Evolutionary conservation across 2,888 invertebrate species (phyloP).

Genomic region (Mesoligia furuncula): DNA sequence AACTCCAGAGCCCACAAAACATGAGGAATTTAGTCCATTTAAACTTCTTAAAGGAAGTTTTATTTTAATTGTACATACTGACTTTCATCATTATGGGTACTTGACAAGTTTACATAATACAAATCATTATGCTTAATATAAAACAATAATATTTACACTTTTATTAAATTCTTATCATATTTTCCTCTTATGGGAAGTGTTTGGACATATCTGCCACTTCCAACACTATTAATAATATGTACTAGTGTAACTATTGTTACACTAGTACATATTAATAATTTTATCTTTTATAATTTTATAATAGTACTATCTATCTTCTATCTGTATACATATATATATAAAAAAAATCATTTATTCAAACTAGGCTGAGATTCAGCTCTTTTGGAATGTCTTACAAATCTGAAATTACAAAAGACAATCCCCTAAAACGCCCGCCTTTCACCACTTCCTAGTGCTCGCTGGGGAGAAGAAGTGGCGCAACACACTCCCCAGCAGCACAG

Average conservation of each 20-base stretch:
- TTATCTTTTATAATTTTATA: not conserved
- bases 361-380: too few relatives aligned
- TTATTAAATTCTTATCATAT: constrained; percentile 8
- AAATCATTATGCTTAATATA: not conserved
- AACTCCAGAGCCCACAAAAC: not conserved
- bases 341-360: too few relatives aligned
- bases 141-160: not conserved
- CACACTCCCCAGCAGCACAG: too few relatives aligned
- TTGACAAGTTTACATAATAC: not conserved
- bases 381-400: too few relatives aligned
- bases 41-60: not conserved
- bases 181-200: not conserved
- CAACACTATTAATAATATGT: not conserved
- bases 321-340: too few relatives aligned
- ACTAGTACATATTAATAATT: not conserved
- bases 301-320: not conserved
- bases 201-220: not conserved
- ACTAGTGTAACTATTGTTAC: too few relatives aligned
- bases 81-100: not conserved
- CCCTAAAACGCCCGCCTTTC: too few relatives aligned
- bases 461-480: too few relatives aligned
- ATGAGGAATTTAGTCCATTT: not conserved
- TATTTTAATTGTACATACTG: not conserved
- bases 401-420: too few relatives aligned
- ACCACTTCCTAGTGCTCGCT: too few relatives aligned